phyloP scores from a whole-genome alignment of 2,888 invertebrate species.

The Agrotis clavis region DNA sequence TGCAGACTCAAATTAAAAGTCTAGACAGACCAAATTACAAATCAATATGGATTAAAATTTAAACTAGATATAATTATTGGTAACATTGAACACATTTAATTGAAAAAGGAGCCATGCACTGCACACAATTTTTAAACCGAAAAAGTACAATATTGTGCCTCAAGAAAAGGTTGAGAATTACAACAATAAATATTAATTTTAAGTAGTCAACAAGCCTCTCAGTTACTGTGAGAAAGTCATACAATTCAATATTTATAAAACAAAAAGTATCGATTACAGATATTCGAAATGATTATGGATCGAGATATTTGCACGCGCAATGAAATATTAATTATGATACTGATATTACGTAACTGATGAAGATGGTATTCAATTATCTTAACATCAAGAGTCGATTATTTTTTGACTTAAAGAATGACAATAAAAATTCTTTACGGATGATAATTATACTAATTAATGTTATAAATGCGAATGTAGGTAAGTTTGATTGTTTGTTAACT shows the following conservation, averaged over 20 bases:
- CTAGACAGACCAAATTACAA: neutral
- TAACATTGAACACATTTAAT: too few relatives aligned
- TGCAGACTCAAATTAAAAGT: neutral
- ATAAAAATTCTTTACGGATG: conserved; percentile 63
- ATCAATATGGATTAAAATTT: too few relatives aligned
- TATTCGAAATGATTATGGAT: conserved; percentile 65
- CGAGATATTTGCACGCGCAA: conserved; percentile 66
- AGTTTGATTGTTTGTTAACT: too few relatives aligned
- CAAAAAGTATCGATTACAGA: conserved; percentile 69
- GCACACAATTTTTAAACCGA: neutral
- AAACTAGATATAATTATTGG: too few relatives aligned
- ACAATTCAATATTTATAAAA: conserved; percentile 49
- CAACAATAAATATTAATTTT: conserved; percentile 42
- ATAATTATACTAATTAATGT: conserved; percentile 16
- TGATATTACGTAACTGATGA: conserved; percentile 73
- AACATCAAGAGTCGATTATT: conserved; percentile 68
- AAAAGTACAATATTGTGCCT: neutral
- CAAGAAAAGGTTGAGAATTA: conserved; percentile 3
- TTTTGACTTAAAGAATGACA: conserved; percentile 67
- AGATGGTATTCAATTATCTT: conserved; percentile 74
- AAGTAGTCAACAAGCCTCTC: conserved; percentile 38
- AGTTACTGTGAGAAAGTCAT: conserved; percentile 47
- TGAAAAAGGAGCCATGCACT: neutral
- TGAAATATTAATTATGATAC: conserved; percentile 71
- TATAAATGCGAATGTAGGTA: too few relatives aligned